A percentile compares a stretch with the other conserved stretches of the same genome.
These are phyloP conservation scores for Poeciliopsis paucimaculata DNA, from an alignment of 2,797 vertebrate species.

Conservation along the genomic window DNA sequence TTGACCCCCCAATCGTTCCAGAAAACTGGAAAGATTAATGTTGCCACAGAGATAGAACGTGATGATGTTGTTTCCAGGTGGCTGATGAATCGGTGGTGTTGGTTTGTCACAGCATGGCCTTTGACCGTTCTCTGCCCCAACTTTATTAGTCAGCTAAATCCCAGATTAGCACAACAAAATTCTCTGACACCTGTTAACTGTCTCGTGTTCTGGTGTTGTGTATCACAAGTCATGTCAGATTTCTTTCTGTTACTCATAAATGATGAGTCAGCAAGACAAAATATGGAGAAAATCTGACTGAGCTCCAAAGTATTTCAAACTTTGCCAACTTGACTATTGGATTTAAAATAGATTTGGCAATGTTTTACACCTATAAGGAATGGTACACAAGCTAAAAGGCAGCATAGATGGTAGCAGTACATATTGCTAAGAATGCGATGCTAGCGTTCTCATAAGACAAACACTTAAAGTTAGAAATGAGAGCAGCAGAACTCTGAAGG, in stretches of 20 bases:
- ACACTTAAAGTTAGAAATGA: no score
- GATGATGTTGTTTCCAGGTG: slow-evolving; percentile 83
- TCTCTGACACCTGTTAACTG: slow-evolving; percentile 82
- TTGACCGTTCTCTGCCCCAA: slow-evolving; percentile 35
- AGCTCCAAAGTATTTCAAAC: neutral
- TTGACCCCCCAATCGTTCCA: slow-evolving; percentile 62
- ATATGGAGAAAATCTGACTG: neutral
- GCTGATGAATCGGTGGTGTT: slow-evolving; percentile 38
- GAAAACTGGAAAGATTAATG: slow-evolving; percentile 83
- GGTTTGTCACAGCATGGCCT: slow-evolving; percentile 52
- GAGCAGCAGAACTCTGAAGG: no score
- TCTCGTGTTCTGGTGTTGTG: slow-evolving; percentile 13
- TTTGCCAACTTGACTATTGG: neutral
- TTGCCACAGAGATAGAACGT: slow-evolving; percentile 70
- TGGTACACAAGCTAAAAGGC: neutral
- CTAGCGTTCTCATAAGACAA: no score
- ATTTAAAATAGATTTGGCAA: neutral
- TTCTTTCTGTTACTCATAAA: neutral
- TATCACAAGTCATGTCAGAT: neutral
- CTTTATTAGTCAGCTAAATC: slow-evolving; percentile 77
- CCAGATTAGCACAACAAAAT: slow-evolving; percentile 72
- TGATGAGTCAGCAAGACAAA: neutral
- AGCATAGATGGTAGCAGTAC: neutral
- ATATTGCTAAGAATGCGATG: no score
- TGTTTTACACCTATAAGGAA: neutral